A percentile compares a stretch with the other conserved stretches of the same genome.
phyloP scores from a whole-genome alignment of 2,797 vertebrate genomes.

The Chaetophractus vellerosus region DNA sequence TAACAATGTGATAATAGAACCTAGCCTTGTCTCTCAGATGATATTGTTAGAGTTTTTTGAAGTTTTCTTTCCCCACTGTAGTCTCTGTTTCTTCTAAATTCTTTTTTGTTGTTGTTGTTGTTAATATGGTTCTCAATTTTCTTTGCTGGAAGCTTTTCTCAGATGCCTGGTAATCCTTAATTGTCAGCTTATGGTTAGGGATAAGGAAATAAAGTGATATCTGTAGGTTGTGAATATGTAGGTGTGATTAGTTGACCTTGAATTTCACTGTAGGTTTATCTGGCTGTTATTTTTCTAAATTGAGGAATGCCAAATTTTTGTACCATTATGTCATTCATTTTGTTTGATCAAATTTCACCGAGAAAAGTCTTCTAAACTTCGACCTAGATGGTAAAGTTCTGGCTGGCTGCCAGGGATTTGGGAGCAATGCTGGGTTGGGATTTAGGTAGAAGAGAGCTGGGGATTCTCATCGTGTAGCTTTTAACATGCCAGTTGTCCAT shows the following conservation, averaged over 20 bases:
- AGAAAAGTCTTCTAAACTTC: background rate
- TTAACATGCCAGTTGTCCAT: background rate
- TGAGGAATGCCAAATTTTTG: background rate
- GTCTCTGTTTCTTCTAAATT: background rate
- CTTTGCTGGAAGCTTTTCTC: background rate
- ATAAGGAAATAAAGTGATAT: background rate
- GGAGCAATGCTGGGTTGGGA: background rate
- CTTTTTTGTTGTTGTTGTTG: background rate
- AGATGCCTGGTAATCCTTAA: background rate
- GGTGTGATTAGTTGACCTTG: background rate
- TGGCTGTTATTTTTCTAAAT: background rate
- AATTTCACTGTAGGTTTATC: conserved; percentile 21
- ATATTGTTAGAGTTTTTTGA: background rate
- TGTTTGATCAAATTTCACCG: conserved; percentile 15
- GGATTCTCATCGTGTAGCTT: background rate
- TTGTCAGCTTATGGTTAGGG: background rate
- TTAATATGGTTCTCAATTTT: conserved; percentile 1
- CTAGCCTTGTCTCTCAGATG: background rate
- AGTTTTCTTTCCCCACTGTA: background rate
- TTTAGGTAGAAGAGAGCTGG: background rate
- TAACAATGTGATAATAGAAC: background rate
- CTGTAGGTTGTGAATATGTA: background rate
- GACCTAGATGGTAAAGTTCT: conserved; percentile 4
- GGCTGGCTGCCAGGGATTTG: background rate
- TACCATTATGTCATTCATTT: background rate